These are phyloP conservation scores for Drosophila rufa DNA, from an alignment of 1,140 invertebrate genomes.

Conservation along the genomic window DNA sequence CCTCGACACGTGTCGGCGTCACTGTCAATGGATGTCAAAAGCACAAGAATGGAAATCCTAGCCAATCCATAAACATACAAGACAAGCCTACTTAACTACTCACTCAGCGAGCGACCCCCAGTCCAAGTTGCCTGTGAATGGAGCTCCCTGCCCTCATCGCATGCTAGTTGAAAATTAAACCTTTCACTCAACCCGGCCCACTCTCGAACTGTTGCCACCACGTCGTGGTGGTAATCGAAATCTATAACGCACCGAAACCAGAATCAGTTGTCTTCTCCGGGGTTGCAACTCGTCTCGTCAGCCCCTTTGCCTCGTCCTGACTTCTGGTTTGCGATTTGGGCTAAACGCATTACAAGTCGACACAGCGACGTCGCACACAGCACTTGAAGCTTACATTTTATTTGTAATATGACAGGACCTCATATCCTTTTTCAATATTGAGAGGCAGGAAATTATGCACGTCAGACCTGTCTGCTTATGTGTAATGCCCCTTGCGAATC, in stretches of 20 bases:
- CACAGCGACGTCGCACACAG: slow-evolving; percentile 12
- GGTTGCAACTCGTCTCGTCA: slow-evolving; percentile 17
- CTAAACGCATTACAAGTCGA: slow-evolving; percentile 68
- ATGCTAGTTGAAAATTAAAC: slow-evolving; percentile 74
- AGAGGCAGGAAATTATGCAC: slow-evolving; percentile 77
- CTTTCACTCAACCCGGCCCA: slow-evolving; percentile 65
- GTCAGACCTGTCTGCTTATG: slow-evolving; percentile 75
- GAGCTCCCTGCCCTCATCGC: slow-evolving; percentile 30
- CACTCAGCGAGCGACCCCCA: slow-evolving; percentile 65
- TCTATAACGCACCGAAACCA: slow-evolving; percentile 68
- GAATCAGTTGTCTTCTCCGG: slow-evolving; percentile 50
- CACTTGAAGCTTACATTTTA: slow-evolving; percentile 70
- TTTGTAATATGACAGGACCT: slow-evolving; percentile 77
- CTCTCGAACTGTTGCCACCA: slow-evolving; percentile 8
- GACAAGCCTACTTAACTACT: slow-evolving; percentile 77
- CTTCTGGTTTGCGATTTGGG: slow-evolving; percentile 35
- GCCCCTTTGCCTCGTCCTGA: slow-evolving; percentile 3
- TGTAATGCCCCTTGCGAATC: slow-evolving; percentile 44
- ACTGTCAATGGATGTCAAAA: slow-evolving; percentile 77
- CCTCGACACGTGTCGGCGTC: slow-evolving; percentile 72
- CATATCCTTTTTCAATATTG: slow-evolving; percentile 72
- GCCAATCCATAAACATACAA: slow-evolving; percentile 64
- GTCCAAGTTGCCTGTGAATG: slow-evolving; percentile 13
- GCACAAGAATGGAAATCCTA: slow-evolving; percentile 71
- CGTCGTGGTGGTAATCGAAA: slow-evolving; percentile 67